Evolutionary conservation across 2,888 invertebrate species (phyloP).

Genomic region (Watsonalla cultraria): DNA sequence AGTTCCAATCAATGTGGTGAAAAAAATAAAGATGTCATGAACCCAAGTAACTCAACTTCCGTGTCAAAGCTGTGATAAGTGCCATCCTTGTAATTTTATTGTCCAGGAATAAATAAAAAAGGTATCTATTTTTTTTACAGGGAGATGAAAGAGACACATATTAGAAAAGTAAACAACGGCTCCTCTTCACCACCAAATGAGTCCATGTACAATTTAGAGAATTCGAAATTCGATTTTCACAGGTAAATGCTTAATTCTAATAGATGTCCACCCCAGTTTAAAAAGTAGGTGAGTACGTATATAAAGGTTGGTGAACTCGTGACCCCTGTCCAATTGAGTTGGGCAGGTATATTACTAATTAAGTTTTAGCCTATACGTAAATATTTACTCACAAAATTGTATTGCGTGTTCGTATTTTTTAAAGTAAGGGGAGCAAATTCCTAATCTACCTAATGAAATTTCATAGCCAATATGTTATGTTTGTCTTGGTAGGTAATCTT

Average conservation of each 20-base stretch:
- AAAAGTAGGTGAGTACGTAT: neutral
- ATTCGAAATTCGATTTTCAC: slow-evolving; percentile 36
- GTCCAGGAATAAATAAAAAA: neutral
- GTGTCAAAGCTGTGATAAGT: slow-evolving; percentile 40
- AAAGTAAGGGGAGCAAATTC: too few species aligned
- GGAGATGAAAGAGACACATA: slow-evolving; percentile 69
- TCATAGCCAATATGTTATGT: too few species aligned
- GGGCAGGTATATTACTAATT: too few species aligned
- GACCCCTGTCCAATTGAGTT: neutral
- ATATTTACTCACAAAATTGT: too few species aligned
- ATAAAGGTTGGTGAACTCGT: neutral
- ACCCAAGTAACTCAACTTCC: slow-evolving; percentile 31
- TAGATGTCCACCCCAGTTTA: neutral
- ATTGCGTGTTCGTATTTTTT: too few species aligned
- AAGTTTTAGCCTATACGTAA: too few species aligned
- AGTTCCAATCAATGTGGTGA: slow-evolving; percentile 13
- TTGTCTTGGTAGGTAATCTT: too few species aligned
- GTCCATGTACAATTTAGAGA: slow-evolving; percentile 28
- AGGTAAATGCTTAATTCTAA: slow-evolving; percentile 29
- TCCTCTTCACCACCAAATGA: slow-evolving; percentile 35
- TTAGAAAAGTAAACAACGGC: slow-evolving; percentile 41
- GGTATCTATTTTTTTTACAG: slow-evolving; percentile 32
- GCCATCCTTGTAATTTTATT: slow-evolving; percentile 2
- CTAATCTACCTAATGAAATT: too few species aligned
- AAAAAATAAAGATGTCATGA: slow-evolving; percentile 38